Evolutionary conservation across 2,797 vertebrate species (phyloP), one percentile per base, ranked within the genome.

Genomic region (Cossypha caffra): DNA sequence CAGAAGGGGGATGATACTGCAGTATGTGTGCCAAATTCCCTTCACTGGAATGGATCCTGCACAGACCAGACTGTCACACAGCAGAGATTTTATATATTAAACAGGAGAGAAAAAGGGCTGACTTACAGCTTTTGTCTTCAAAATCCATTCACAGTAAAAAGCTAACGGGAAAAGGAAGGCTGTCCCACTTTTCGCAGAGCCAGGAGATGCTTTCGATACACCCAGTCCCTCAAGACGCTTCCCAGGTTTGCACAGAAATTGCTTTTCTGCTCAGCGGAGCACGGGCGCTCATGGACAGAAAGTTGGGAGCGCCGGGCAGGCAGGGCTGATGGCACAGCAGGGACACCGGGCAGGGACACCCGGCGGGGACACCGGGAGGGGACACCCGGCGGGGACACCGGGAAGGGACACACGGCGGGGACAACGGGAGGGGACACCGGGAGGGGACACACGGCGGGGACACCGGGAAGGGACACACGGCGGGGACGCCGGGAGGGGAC

Each of bases 81-180:
- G 78, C 61, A 86, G 23, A 91, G 79, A 81, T 90, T 90, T 88
- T 94, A 90, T 74, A 62, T 54, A 80, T 72, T 37, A 95, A 95
- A 88, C 82, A 64, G 89, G 57, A 93, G 50, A 93, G 62, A 35
- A 94, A 80, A 94, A 81, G 82, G 82, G 82, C 73, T 88, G 76
- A 94, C 93, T 95, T 95, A 95, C 91, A 94, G 91, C 90, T 88
- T 95, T 95, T 95, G 85, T 94, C 93, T 94, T 93, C 90, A 90
- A 83, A 84, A 92, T 90, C 79, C 69, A 86, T 90, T 86, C 90
- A 92, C 68, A 89, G 64, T 82, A 57, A 90, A 91, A 94, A 78
- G 29, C 85, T 91, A 93, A 88, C 18, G 33, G 81, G 75, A 73
- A 88, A 90, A 95, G 50, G 84, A 83, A 77, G 68, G 13, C 47